Base-by-base conservation (phyloP, 2,797 vertebrate genomes). In the Eremophila alpestris region DNA sequence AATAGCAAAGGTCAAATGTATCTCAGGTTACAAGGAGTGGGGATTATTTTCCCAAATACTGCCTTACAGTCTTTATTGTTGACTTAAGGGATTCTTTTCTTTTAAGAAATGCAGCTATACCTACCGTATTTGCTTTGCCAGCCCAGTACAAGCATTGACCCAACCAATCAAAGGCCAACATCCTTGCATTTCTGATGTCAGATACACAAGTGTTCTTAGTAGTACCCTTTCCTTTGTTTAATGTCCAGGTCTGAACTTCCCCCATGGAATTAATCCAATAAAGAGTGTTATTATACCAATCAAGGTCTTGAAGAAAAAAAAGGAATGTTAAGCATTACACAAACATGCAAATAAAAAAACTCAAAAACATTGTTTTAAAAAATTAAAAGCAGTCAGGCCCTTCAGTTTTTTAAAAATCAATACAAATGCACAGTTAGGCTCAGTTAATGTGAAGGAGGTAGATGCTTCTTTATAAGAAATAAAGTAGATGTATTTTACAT, bases 231-330 rank as follows among this genome's bases (percentile, higher is more conserved):
- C 45, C 86, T 75, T 95, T 94, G 30, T 62, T 94, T 76, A 97
- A 27, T 32, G 96, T 80, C 93, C 96, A 89, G 89, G 87, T 91
- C 30, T 97, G 96, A 93, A 98, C 95, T 58, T 98, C 80, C 2
- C 97, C 97, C 79, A 97, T 95, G 38, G 73, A 89, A 96, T 98
- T 97, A 34, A 96, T 97, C 97, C 98, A 98, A 94, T 97, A 98
- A 87, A 98, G 91, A 82, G 97, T 98, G 87, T 93, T 92, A 74
- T 98, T 98, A 92, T 98, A 98, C 98, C 98, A 98, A 29, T 98
- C 97, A 0, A 98, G 96, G 46, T 98, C 98, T 98, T 90, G 59
- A 97, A 90, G 87, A 46, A 65, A 96, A 90, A 60, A 23, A 30
- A 40, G 79, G 68, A 7, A 41, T 54, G 69, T 30, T 70, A 91